Evolutionary conservation across 2,797 vertebrate genomes (phyloP).

Genomic region (Cuniculus paca): DNA sequence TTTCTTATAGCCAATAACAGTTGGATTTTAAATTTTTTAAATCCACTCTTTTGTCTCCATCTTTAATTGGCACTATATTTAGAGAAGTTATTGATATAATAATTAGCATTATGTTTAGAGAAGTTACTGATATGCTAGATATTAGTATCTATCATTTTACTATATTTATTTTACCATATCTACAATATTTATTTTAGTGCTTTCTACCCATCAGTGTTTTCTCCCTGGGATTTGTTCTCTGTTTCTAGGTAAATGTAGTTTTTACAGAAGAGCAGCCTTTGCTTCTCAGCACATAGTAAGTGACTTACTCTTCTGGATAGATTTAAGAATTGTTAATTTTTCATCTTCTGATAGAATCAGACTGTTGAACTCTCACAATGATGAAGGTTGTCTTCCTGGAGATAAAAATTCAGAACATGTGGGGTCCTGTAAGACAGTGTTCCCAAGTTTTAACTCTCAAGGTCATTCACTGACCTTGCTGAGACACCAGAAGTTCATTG

Average conservation of each 20-base stretch:
- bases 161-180: neutral
- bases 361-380: neutral
- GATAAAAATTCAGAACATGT: too few relatives aligned
- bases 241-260: neutral
- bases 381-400: neutral
- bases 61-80: neutral
- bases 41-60: too few relatives aligned
- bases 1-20: neutral
- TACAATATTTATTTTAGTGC: neutral
- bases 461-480: neutral
- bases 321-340: neutral
- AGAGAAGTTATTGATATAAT: neutral
- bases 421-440: neutral
- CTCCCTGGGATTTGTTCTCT: neutral
- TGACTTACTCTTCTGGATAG: neutral
- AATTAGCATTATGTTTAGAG: neutral
- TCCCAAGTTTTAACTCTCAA: neutral
- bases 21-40: neutral
- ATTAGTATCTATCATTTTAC: neutral
- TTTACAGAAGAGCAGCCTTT: neutral
- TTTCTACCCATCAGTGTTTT: neutral
- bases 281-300: neutral
- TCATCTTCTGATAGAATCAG: too few relatives aligned
- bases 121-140: neutral
- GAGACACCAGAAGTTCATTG: neutral